Conservation (phyloP, 1,140 invertebrate genomes). For the Drosophila kohkoa region DNA sequence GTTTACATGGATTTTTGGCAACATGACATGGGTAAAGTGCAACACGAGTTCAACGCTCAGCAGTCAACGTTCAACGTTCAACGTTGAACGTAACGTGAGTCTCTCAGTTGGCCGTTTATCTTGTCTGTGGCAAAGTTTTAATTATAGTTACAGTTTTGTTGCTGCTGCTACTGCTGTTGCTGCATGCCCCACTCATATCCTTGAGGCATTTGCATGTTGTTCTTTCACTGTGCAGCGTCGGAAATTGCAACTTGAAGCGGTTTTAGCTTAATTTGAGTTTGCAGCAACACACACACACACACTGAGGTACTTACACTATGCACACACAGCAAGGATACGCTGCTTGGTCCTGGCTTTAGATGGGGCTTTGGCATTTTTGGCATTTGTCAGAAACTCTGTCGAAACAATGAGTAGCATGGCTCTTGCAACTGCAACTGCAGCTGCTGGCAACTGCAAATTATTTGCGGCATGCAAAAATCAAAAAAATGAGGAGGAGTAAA, state of each 20-base stretch:
- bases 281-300: slow-evolving; percentile 29
- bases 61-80: too few species aligned
- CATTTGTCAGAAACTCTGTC: slow-evolving; percentile 47
- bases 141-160: slow-evolving; percentile 71
- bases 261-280: slow-evolving; percentile 77
- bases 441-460: slow-evolving; percentile 43
- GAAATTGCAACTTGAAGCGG: slow-evolving; percentile 79
- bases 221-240: slow-evolving; percentile 43
- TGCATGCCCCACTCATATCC: slow-evolving; percentile 51
- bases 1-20: slow-evolving; percentile 34
- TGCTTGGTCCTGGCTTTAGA: background rate
- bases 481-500: background rate
- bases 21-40: slow-evolving; percentile 11
- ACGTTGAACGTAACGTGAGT: background rate
- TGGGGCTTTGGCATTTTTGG: slow-evolving; percentile 54
- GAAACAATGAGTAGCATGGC: slow-evolving; percentile 56
- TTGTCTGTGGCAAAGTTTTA: slow-evolving; percentile 64
- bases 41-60: background rate
- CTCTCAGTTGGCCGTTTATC: slow-evolving; percentile 6
- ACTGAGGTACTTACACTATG: background rate
- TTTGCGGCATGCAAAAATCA: slow-evolving; percentile 59
- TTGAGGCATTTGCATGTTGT: slow-evolving; percentile 62
- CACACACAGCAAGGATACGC: slow-evolving; percentile 25
- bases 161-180: slow-evolving; percentile 29
- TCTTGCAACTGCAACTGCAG: slow-evolving; percentile 4